phyloP scores from a whole-genome alignment of 2,888 invertebrate species.

The Meteorus colon region DNA sequence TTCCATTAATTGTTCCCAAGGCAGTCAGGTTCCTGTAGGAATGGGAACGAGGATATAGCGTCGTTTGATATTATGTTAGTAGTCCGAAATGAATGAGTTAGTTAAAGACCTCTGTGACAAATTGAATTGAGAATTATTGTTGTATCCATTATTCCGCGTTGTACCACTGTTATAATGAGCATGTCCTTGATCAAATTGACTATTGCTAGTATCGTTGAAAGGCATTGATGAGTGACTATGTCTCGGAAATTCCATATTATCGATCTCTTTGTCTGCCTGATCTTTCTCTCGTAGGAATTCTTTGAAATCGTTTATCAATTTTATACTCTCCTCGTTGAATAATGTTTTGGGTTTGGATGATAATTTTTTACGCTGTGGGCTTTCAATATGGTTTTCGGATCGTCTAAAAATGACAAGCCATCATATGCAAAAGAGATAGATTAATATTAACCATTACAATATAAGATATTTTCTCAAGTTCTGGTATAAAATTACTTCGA shows the following conservation, averaged over 20 bases:
- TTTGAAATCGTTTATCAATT: constrained; percentile 24
- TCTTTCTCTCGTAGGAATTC: constrained; percentile 6
- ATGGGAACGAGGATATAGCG: no score
- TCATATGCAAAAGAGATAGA: no score
- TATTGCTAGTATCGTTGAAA: background rate
- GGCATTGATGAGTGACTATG: background rate
- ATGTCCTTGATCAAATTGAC: background rate
- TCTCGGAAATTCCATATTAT: background rate
- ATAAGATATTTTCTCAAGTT: background rate
- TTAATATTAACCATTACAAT: background rate
- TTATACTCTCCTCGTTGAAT: background rate
- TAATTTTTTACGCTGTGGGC: background rate
- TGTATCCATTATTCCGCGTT: background rate
- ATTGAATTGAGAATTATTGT: background rate
- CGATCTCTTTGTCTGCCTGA: background rate
- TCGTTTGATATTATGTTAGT: no score
- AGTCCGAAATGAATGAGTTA: background rate
- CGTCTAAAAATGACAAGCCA: constrained; percentile 14
- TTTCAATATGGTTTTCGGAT: background rate
- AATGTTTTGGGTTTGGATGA: background rate
- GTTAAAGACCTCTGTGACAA: background rate
- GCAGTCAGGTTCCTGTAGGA: no score
- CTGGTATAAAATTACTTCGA: constrained; percentile 16
- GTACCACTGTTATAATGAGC: background rate
- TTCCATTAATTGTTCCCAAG: no score